Base-by-base conservation (phyloP, 2,888 invertebrate genomes). In the Atethmia centrago region DNA sequence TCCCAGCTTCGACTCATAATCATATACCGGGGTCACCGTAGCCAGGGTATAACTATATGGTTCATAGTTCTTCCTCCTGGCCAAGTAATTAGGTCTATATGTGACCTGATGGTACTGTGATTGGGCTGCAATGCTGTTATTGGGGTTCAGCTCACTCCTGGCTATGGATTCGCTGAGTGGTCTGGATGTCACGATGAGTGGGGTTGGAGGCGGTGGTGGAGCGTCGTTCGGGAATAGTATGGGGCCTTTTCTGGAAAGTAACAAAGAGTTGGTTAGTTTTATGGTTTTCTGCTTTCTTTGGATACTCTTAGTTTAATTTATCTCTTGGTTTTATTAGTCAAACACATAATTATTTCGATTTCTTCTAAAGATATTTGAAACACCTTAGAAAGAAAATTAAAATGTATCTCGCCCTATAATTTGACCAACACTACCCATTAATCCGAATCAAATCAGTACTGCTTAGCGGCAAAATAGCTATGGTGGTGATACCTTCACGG, bases 161-260 rank as follows among this genome's bases (percentile, higher is more conserved):
- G 94, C 92, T 40, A 96, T 94, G 59, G 94, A 93, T 75, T 96
- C 95, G 16, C 88, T 63, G 9, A 96, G 90, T 0, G 96, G 96
- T 5, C 96, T 84, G 0, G 96, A 92, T 0, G 96, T 96, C 2
- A 96, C 96, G 19, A 96, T 91, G 4, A 96, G 90, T 0, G 96
- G 96, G 0, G 92, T 90, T 0, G 92, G 90, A 0, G 95, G 94
- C 0, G 95, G 91, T 0, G 94, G 94, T 0, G 94, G 93, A 0
- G 88, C 92, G 71, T 94, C 93, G 82, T 93, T 95, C 0, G 96
- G 96, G 83, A 96, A 96, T 0, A 96, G 84, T 0, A 96, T 95
- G 70, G 96, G 96, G 0, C 96, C 96, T 90, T 96, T 92, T 77
- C 96, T 96, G 92, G 2, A 92, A 90, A 47, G 45, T 40, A 64